Percentiles rank a stretch among this genome's conserved stretches.
Evolutionary conservation across 2,888 invertebrate genomes (phyloP).

Genomic region (Torymus texanus): DNA sequence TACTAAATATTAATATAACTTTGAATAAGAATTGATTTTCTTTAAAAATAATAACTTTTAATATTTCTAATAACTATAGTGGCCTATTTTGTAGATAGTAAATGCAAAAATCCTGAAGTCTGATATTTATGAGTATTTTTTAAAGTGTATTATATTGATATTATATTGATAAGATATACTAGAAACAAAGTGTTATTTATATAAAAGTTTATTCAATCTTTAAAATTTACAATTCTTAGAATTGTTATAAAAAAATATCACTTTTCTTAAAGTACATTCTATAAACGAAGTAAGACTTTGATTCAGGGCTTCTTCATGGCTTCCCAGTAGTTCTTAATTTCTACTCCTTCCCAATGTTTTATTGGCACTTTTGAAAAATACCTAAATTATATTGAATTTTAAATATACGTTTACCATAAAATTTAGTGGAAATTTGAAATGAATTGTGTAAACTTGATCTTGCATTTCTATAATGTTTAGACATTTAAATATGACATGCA

Average conservation of each 20-base stretch:
- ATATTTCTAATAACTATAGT: too few species aligned
- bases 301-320: slow-evolving; percentile 59
- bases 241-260: slow-evolving; percentile 41
- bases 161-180: too few species aligned
- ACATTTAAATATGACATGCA: too few species aligned
- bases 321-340: slow-evolving; percentile 77
- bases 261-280: slow-evolving; percentile 49
- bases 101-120: too few species aligned
- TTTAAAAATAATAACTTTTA: too few species aligned
- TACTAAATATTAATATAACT: too few species aligned
- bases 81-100: too few species aligned
- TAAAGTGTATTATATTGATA: too few species aligned
- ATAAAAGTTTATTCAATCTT: slow-evolving; percentile 35
- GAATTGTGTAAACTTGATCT: neutral
- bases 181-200: neutral
- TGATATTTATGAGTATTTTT: too few species aligned
- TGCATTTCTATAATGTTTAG: too few species aligned
- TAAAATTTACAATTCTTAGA: slow-evolving; percentile 27
- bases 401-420: neutral
- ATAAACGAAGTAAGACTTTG: slow-evolving; percentile 31
- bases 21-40: too few species aligned
- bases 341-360: slow-evolving; percentile 82
- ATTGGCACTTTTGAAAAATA: slow-evolving; percentile 75
- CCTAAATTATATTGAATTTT: slow-evolving; percentile 63
- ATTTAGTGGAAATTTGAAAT: neutral